Conservation (phyloP, 2,888 invertebrate genomes). For the Ornithoptera alexandrae region DNA sequence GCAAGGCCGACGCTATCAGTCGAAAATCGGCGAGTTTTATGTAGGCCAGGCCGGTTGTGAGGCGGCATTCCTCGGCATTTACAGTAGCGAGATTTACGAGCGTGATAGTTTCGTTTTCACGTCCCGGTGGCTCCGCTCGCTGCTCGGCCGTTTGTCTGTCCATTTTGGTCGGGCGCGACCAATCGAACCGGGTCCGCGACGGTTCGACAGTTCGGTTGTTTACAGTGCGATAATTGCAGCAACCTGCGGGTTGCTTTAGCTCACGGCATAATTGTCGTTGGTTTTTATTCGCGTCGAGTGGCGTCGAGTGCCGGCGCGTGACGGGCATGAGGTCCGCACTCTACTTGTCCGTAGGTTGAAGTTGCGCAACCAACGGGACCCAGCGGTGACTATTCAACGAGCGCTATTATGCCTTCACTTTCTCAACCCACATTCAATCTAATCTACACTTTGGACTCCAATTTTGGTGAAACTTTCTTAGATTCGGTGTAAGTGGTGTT, state of each 20-base stretch:
- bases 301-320: constrained; percentile 52
- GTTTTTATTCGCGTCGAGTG: constrained; percentile 48
- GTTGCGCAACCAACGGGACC: constrained; percentile 65
- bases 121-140: constrained; percentile 63
- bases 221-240: constrained; percentile 37
- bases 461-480: constrained; percentile 47
- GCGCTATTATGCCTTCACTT: constrained; percentile 63
- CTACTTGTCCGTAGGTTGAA: constrained; percentile 56
- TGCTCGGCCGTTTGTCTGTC: constrained; percentile 60
- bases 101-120: constrained; percentile 74
- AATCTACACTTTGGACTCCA: constrained; percentile 43
- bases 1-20: constrained; percentile 72
- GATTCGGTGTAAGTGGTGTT: constrained; percentile 14
- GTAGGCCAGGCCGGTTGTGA: constrained; percentile 62
- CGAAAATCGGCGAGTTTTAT: constrained; percentile 72
- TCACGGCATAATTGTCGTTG: constrained; percentile 47
- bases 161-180: constrained; percentile 54
- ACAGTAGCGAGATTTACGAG: constrained; percentile 67
- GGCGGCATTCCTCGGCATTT: constrained; percentile 65
- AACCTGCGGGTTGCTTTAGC: constrained; percentile 38
- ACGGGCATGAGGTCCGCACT: constrained; percentile 50
- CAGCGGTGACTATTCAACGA: constrained; percentile 59
- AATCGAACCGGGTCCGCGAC: constrained; percentile 46
- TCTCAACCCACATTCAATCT: constrained; percentile 63
- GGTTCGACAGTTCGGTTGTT: constrained; percentile 53